A percentile compares a stretch with the other conserved stretches of the same genome.
Conservation (phyloP, 1,140 invertebrate species). For the Cyphomyrmex costatus region DNA sequence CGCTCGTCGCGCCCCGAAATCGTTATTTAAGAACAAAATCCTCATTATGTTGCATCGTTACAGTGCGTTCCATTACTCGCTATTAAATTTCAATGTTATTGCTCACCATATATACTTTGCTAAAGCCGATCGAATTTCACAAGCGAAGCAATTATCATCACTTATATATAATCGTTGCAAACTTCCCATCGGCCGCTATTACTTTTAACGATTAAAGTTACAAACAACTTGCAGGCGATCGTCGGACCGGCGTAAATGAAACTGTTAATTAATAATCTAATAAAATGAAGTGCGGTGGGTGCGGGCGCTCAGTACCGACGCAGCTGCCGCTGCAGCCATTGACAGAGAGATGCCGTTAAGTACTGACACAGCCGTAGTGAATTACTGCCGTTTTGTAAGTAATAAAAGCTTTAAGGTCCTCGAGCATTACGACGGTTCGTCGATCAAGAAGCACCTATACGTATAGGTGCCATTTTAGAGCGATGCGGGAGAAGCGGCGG, state of each 20-base stretch:
- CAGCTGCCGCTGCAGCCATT: constrained; percentile 46
- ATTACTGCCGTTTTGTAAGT: constrained; percentile 53
- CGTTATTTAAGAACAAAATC: constrained; percentile 40
- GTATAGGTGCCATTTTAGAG: constrained; percentile 43
- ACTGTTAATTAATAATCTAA: constrained; percentile 58
- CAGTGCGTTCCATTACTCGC: constrained; percentile 36
- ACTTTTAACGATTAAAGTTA: constrained; percentile 58
- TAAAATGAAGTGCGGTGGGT: constrained; percentile 29
- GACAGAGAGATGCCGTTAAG: constrained; percentile 33
- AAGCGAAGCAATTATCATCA: constrained; percentile 45
- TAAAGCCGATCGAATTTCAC: constrained; percentile 47
- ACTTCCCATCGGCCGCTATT: constrained; percentile 53
- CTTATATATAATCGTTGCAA: constrained; percentile 46
- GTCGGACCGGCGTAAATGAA: constrained; percentile 33
- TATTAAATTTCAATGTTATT: constrained; percentile 60
- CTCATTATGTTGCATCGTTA: constrained; percentile 40
- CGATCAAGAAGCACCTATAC: constrained; percentile 35
- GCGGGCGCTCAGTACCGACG: background rate
- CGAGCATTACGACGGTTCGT: constrained; percentile 4
- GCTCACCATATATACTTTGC: constrained; percentile 7
- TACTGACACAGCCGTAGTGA: constrained; percentile 11
- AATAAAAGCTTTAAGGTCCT: constrained; percentile 58
- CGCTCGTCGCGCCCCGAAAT: background rate
- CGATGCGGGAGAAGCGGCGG: constrained; percentile 56
- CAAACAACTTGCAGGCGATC: constrained; percentile 22